Base-by-base conservation (phyloP, 2,888 invertebrate genomes). In the Pomacea canaliculata region DNA sequence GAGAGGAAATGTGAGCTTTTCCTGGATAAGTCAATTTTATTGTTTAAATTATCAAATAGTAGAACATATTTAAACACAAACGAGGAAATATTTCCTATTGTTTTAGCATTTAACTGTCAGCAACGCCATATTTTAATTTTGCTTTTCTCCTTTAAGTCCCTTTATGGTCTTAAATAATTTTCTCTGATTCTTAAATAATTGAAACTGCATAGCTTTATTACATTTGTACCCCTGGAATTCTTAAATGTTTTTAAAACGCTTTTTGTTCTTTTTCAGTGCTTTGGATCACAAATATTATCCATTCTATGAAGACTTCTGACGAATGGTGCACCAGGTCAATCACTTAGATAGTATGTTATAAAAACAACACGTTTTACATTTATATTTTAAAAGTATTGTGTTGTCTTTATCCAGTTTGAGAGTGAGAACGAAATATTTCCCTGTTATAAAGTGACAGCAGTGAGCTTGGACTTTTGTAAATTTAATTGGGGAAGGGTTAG, bases 221-320 rank as follows among this genome's bases (percentile, higher is more conserved):
- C 23, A 59, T 37, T 65, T 71, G 65, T 48, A 51, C 51, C 51
- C 51, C 16, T 56, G 23, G n/a, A 23, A 27, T 51, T 16, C n/a
- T 27, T 66, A 48, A 66, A 18, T 49, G 12, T n/a, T 16, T 63
- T 49, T 48, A 63, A 65, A 16, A 13, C 27, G 63, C 62, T 67
- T 46, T 51, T 67, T 59, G 72, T 78, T 76, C 65, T 78, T n/a
- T 84, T 84, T 71, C 86, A 87, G 87, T 79, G 85, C 84, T 19
- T 56, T 79, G 68, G 82, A 83, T 12, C 87, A 87, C 80, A 84
- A 85, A 78, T 84, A 85, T 68, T 87, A 85, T 72, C 83, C 87
- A 71, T 87, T 87, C 79, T 70, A 83, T 59, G 85, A 84, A 59
- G 83, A 84, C 37, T 86, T 81, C 74, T 86, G 67, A 71, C n/a